Evolutionary conservation across 2,113 vertebrate species (phyloP).

Genomic region (Pleuronectes platessa): DNA sequence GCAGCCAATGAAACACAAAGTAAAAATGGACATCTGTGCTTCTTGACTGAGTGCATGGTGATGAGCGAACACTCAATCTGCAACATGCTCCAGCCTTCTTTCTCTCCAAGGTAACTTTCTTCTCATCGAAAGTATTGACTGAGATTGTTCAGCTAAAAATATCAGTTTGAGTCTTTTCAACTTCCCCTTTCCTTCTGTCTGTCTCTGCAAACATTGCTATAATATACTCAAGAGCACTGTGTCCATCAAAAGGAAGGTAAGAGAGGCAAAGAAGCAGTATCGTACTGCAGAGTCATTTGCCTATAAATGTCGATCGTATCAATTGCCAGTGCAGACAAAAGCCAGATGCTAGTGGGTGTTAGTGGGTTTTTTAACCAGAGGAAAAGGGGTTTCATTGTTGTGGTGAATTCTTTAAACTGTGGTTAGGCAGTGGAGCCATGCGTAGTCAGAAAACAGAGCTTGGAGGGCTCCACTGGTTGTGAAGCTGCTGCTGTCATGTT

Average conservation of each 20-base stretch:
- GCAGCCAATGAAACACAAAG: slow-evolving; percentile 32
- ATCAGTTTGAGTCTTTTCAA: neutral
- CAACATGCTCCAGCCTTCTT: slow-evolving; percentile 13
- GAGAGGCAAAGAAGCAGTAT: slow-evolving; percentile 12
- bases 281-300: too few species aligned
- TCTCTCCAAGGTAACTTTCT: slow-evolving; percentile 5
- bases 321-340: too few species aligned
- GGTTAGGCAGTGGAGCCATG: neutral
- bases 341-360: neutral
- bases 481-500: slow-evolving; percentile 42
- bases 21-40: slow-evolving; percentile 38
- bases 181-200: neutral
- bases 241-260: slow-evolving; percentile 19
- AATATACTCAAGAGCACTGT: neutral
- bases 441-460: slow-evolving; percentile 4
- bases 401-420: neutral
- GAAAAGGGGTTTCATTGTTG: too few species aligned
- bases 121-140: neutral
- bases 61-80: neutral
- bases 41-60: slow-evolving; percentile 5
- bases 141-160: neutral
- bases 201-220: neutral
- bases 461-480: slow-evolving; percentile 12
- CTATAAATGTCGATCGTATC: too few species aligned
- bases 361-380: neutral